These are phyloP conservation scores for Rhombomys opimus DNA, from an alignment of 2,113 vertebrate species.

Conservation along the genomic window DNA sequence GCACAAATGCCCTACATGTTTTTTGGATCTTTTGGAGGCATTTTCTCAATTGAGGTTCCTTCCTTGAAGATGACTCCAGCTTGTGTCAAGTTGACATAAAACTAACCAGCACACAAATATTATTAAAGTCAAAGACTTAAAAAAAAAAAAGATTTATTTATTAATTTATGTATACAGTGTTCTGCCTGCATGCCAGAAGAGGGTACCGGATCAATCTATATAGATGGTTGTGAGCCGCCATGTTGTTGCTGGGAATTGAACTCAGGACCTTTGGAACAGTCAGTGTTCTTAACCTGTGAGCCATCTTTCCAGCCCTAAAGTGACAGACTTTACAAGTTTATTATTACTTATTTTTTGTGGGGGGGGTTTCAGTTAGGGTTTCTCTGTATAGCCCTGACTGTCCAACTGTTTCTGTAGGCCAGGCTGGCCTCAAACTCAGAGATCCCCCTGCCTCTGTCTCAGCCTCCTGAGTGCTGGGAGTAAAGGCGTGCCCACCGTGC, in stretches of 20 bases:
- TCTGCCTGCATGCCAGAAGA: too few relatives aligned
- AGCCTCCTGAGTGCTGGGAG: background rate
- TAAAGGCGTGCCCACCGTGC: background rate
- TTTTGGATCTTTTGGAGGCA: background rate
- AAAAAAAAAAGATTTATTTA: background rate
- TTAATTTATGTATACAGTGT: background rate
- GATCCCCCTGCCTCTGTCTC: background rate
- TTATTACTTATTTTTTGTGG: background rate
- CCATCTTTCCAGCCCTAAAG: background rate
- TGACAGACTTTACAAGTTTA: background rate
- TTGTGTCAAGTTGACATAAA: background rate
- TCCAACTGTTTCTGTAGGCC: background rate
- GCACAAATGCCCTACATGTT: background rate
- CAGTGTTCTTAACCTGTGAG: too few relatives aligned
- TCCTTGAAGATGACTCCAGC: background rate
- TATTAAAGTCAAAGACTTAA: slow-evolving; percentile 18
- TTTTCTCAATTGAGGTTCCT: background rate
- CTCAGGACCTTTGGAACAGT: too few relatives aligned
- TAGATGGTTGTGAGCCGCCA: too few relatives aligned
- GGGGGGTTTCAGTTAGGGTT: background rate
- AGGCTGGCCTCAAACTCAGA: background rate
- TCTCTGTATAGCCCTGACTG: background rate
- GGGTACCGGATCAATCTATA: too few relatives aligned
- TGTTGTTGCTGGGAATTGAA: too few relatives aligned
- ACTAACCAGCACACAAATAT: background rate